Percentiles rank a stretch among this genome's conserved stretches.
Conservation (phyloP, 2,797 vertebrate genomes). For the Ambastaia sidthimunki region DNA sequence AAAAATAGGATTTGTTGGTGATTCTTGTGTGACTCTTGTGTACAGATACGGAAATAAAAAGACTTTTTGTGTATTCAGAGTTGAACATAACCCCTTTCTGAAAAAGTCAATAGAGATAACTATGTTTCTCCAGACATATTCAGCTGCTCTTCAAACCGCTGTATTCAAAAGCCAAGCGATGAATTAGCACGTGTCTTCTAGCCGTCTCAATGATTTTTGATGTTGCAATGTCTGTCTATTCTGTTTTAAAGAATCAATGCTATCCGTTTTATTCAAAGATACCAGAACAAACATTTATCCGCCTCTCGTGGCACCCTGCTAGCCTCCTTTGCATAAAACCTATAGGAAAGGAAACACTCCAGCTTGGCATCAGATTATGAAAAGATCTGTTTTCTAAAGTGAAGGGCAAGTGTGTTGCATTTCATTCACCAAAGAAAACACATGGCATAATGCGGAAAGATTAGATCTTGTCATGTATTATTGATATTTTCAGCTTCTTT, state of each 20-base stretch:
- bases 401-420: slow-evolving; percentile 24
- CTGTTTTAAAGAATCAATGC: slow-evolving; percentile 44
- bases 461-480: slow-evolving; percentile 54
- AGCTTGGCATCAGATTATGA: neutral
- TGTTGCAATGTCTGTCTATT: slow-evolving; percentile 32
- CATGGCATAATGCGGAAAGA: slow-evolving; percentile 44
- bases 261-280: slow-evolving; percentile 39
- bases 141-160: slow-evolving; percentile 25
- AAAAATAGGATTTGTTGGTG: neutral
- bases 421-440: slow-evolving; percentile 45
- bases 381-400: slow-evolving; percentile 48
- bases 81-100: slow-evolving; percentile 18
- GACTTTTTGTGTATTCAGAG: slow-evolving; percentile 27
- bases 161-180: slow-evolving; percentile 30
- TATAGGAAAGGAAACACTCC: slow-evolving; percentile 44
- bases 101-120: slow-evolving; percentile 49
- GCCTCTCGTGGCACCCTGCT: slow-evolving; percentile 32
- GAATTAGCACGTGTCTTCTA: slow-evolving; percentile 22
- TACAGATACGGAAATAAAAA: slow-evolving; percentile 8
- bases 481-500: slow-evolving; percentile 49
- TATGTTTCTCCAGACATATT: slow-evolving; percentile 46
- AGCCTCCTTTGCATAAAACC: slow-evolving; percentile 19
- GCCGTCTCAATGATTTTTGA: slow-evolving; percentile 46
- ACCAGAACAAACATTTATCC: slow-evolving; percentile 52
- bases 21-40: neutral